Conservation (phyloP, 2,888 invertebrate genomes). For the Lycia hirtaria region DNA sequence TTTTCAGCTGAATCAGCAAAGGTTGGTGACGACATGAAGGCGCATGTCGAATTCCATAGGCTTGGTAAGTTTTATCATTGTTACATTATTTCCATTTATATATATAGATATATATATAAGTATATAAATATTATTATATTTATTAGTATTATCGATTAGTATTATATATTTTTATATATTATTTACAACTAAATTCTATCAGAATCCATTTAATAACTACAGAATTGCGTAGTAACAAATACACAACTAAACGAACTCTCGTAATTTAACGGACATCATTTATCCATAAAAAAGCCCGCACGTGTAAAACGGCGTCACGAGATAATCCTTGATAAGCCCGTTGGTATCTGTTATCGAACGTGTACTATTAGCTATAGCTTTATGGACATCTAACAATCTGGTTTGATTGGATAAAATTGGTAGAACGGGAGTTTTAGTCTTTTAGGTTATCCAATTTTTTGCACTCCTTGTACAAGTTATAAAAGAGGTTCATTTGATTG, state of each 20-base stretch:
- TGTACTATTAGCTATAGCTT: conserved; percentile 20
- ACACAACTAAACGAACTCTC: no score
- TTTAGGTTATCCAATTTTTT: neutral
- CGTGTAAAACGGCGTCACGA: conserved; percentile 14
- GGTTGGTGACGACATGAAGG: conserved; percentile 56
- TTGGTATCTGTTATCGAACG: conserved; percentile 27
- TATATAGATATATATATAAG: no score
- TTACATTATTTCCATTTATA: neutral
- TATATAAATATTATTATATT: no score
- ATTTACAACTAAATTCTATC: no score
- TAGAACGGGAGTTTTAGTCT: conserved; percentile 1
- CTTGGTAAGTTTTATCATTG: conserved; percentile 31
- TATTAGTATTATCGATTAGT: no score
- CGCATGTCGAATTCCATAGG: conserved; percentile 70
- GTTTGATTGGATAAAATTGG: conserved; percentile 15
- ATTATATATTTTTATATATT: no score
- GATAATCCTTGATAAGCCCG: conserved; percentile 24
- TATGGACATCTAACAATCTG: conserved; percentile 2
- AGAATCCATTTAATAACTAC: no score
- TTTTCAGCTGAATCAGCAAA: conserved; percentile 62
- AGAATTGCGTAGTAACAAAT: no score
- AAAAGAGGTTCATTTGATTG: no score
- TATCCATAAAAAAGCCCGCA: neutral
- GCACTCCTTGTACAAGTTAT: no score
- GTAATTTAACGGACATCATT: no score